Conservation (phyloP, 2,888 invertebrate species). For the Linnaemya tessellans region DNA sequence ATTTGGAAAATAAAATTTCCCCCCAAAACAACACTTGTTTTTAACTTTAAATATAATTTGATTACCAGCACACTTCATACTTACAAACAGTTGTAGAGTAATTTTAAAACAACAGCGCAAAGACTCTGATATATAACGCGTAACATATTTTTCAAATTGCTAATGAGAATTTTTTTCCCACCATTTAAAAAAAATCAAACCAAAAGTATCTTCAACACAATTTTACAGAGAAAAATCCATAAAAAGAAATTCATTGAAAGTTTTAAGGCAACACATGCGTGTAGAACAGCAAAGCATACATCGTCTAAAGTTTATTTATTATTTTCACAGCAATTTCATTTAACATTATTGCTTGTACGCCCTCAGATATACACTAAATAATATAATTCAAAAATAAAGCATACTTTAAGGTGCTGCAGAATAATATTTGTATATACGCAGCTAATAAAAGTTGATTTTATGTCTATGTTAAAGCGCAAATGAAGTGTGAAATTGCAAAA, state of each 20-base stretch:
- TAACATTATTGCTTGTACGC: conserved; percentile 26
- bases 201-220: neutral
- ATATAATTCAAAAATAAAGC: conserved; percentile 3
- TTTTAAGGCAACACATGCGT: conserved; percentile 32
- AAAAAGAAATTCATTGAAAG: neutral
- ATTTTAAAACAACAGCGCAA: neutral
- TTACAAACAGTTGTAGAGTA: neutral
- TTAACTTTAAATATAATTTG: neutral
- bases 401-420: conserved; percentile 41
- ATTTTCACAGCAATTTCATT: conserved; percentile 53
- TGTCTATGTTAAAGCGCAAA: conserved; percentile 53
- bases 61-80: neutral
- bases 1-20: too few relatives aligned
- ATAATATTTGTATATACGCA: conserved; percentile 21
- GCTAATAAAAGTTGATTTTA: conserved; percentile 49
- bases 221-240: neutral
- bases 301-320: neutral
- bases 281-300: neutral
- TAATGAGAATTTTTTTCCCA: conserved; percentile 26
- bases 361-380: neutral
- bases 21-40: neutral
- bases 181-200: neutral
- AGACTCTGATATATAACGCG: conserved; percentile 51
- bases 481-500: conserved; percentile 39
- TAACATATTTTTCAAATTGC: conserved; percentile 65